Base-by-base conservation (phyloP, 1,140 invertebrate species). In the Euura saliciscinereae region DNA sequence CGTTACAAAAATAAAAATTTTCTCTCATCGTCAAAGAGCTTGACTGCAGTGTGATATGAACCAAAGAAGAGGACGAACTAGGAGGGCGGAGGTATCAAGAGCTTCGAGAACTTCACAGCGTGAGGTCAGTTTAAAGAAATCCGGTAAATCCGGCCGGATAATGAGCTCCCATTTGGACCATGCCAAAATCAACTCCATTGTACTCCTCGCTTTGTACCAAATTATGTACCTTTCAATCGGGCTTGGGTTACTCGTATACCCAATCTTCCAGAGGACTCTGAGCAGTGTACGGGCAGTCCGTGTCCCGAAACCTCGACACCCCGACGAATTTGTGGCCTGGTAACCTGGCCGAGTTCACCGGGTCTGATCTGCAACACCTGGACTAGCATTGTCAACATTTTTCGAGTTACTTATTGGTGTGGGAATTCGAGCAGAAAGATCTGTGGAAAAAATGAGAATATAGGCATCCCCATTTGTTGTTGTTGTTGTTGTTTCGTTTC, bases 121-220 rank as follows among this genome's bases (percentile, higher is more conserved):
- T 81, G 81, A 73, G 28, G 75, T 74, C 76, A 11, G 3, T n/a
- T 28, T 28, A 13, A 43, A 77, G 74, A 71, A 70, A 66, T 68
- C 68, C 72, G 51, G 71, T 44, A 42, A 69, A 78, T 70, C 71
- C 69, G 72, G 59, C 69, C 71, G 79, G 78, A 80, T 85, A 84
- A 85, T 83, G 79, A 85, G 78, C 80, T 78, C 74, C 77, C 75
- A 77, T 85, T 83, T 79, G 81, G 8, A n/a, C 5, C 3, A 46
- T 7, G 11, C 11, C 51, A n/a, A 59, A 59, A 59, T 59, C 51
- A 59, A 59, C 8, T 59, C 51, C 51, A 59, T 59, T 59, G 51
- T 59, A n/a, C 13, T n/a, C 51, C 8, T n/a, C 13, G 51, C 51
- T 59, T 59, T 59, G 51, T 59, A 59, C 6, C 51, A n/a, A 59